phyloP scores from a whole-genome alignment of 2,113 vertebrate genomes.

The Struthidea cinerea region DNA sequence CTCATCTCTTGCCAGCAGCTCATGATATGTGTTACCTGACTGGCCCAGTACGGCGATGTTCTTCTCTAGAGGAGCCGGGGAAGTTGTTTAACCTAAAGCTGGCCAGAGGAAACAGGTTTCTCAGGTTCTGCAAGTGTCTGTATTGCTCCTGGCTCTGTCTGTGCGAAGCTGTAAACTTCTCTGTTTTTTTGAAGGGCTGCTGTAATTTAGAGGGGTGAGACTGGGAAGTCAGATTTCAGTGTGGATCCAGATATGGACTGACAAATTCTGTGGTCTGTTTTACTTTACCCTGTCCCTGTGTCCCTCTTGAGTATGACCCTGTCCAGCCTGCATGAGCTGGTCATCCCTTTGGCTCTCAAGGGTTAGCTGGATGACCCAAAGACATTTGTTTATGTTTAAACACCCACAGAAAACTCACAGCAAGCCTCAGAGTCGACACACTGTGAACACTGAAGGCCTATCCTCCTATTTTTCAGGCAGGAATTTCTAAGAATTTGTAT shows the following conservation, averaged over 20 bases:
- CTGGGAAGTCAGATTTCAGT: not conserved
- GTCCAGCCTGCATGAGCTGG: not conserved
- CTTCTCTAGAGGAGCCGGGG: not conserved
- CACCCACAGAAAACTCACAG: not conserved
- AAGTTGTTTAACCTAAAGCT: not conserved
- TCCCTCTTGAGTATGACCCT: not conserved
- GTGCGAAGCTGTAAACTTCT: not conserved
- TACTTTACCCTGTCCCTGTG: not conserved
- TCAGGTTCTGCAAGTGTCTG: not conserved
- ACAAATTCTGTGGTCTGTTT: not conserved
- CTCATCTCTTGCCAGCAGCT: not conserved
- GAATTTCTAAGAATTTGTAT: not conserved
- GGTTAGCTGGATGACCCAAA: not conserved
- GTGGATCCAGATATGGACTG: not conserved
- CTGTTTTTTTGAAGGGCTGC: not conserved
- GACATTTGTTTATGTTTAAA: not conserved
- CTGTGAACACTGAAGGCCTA: not conserved
- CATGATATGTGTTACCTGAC: not conserved
- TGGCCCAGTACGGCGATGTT: rapidly evolving
- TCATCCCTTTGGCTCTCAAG: not conserved
- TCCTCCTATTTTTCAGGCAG: not conserved
- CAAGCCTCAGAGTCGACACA: not conserved
- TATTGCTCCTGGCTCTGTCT: not conserved
- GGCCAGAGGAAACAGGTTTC: not conserved
- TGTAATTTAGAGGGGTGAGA: not conserved